A percentile compares a stretch with the other conserved stretches of the same genome.
phyloP scores from a whole-genome alignment of 30 jellyfish, hydroid and myxozoan genomes.

The Hydra vulgaris region DNA sequence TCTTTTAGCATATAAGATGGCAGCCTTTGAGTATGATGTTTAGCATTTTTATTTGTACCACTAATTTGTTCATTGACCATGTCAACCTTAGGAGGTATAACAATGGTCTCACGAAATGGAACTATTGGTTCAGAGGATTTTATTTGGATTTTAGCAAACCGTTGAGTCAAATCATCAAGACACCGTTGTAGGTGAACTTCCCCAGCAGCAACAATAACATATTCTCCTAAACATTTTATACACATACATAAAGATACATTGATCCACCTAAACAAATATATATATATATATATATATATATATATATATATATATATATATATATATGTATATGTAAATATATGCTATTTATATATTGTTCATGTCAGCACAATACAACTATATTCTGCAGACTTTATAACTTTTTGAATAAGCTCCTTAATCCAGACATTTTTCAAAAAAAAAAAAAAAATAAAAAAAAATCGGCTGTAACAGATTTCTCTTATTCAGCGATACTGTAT shows the following conservation, averaged over 20 bases:
- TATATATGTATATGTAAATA: no score
- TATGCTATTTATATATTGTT: no score
- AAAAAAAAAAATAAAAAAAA: no score
- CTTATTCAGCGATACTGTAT: no score
- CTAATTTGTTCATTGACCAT: slow-evolving; percentile 95
- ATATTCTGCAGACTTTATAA: no score
- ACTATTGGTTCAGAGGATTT: slow-evolving; percentile 93
- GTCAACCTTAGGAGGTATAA: slow-evolving; percentile 82
- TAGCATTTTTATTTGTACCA: slow-evolving; percentile 24
- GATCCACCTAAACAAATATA: not conserved
- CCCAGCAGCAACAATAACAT: slow-evolving; percentile 94
- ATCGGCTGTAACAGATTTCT: no score
- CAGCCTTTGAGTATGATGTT: slow-evolving; percentile 68
- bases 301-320: no score
- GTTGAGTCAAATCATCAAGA: slow-evolving; percentile 67
- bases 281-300: no score
- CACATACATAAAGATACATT: no score
- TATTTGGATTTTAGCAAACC: slow-evolving; percentile 65
- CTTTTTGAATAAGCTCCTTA: no score
- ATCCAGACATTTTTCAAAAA: no score
- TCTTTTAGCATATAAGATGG: slow-evolving; percentile 96
- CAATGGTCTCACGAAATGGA: slow-evolving; percentile 93
- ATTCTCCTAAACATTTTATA: slow-evolving; percentile 84
- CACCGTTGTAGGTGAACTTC: slow-evolving; percentile 94
- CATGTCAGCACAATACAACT: no score